Evolutionary conservation across 1,140 invertebrate genomes (phyloP).

Genomic region (Drosophila obscura): DNA sequence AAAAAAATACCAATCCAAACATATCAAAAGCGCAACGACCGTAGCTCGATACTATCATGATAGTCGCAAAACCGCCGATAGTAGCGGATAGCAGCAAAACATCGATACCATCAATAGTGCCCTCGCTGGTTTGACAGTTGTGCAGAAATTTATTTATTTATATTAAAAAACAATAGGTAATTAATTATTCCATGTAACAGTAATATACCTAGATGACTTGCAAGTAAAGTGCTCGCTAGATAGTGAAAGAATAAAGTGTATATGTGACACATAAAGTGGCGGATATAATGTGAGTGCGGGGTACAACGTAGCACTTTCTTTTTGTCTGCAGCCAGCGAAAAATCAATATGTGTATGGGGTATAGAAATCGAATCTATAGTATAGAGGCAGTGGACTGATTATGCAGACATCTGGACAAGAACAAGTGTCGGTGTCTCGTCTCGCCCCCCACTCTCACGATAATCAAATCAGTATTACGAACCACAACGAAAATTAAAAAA

Average conservation of each 20-base stretch:
- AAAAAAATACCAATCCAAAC: too few species aligned
- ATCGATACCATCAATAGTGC: too few species aligned
- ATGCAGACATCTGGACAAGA: conserved; percentile 25
- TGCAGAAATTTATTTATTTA: conserved; percentile 30
- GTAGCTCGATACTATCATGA: too few species aligned
- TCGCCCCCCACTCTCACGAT: conserved; percentile 13
- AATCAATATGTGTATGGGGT: conserved; percentile 47
- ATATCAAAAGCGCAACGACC: too few species aligned
- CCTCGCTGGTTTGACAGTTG: too few species aligned
- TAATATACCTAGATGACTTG: background rate
- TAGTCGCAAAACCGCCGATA: too few species aligned
- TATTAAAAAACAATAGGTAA: conserved; percentile 35
- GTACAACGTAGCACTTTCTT: conserved; percentile 53
- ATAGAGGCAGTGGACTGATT: conserved; percentile 15
- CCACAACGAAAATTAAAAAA: too few species aligned
- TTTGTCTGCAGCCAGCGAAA: conserved; percentile 32
- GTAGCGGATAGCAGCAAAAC: too few species aligned
- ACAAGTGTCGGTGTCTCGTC: background rate
- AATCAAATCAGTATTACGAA: conserved; percentile 15
- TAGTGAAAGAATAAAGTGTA: background rate
- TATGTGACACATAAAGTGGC: background rate
- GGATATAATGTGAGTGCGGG: conserved; percentile 11
- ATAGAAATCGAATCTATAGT: conserved; percentile 44
- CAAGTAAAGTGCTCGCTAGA: background rate
- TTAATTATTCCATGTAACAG: background rate